phyloP scores from a whole-genome alignment of 2,888 invertebrate genomes.

The Amphiduros pacificus region DNA sequence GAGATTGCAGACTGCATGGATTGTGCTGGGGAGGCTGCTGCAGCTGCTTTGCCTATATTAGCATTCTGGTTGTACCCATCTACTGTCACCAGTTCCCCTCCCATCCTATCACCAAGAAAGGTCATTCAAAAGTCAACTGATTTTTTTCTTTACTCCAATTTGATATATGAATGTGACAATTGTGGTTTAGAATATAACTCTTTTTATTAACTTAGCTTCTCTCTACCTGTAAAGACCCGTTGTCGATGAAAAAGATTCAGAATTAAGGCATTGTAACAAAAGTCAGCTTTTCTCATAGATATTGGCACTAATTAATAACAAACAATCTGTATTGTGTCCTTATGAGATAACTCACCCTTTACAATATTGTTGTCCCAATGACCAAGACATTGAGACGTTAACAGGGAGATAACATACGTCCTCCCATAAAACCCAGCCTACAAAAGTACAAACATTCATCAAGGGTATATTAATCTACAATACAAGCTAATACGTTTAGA shows the following conservation, averaged over 20 bases:
- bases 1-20: not conserved
- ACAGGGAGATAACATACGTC: conserved; percentile 1
- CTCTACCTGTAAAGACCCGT: too few relatives aligned
- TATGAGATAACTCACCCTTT: too few relatives aligned
- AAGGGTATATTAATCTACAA: too few relatives aligned
- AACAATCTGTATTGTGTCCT: too few relatives aligned
- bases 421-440: conserved; percentile 1
- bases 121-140: too few relatives aligned
- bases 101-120: too few relatives aligned
- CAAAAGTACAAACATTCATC: not conserved
- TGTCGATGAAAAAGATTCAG: too few relatives aligned
- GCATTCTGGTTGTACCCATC: conserved; percentile 36
- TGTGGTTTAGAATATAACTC: not conserved
- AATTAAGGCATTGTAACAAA: too few relatives aligned
- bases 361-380: conserved; percentile 3
- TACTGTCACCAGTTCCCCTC: conserved; percentile 32
- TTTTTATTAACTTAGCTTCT: not conserved
- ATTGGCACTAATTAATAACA: too few relatives aligned
- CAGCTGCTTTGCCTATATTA: conserved; percentile 22
- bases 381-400: conserved; percentile 1
- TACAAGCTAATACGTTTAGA: too few relatives aligned
- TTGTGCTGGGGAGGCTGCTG: not conserved
- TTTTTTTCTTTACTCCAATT: too few relatives aligned
- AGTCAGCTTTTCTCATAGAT: too few relatives aligned
- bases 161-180: not conserved